Conservation (phyloP, 2,797 vertebrate genomes). For the Mycteria americana region DNA sequence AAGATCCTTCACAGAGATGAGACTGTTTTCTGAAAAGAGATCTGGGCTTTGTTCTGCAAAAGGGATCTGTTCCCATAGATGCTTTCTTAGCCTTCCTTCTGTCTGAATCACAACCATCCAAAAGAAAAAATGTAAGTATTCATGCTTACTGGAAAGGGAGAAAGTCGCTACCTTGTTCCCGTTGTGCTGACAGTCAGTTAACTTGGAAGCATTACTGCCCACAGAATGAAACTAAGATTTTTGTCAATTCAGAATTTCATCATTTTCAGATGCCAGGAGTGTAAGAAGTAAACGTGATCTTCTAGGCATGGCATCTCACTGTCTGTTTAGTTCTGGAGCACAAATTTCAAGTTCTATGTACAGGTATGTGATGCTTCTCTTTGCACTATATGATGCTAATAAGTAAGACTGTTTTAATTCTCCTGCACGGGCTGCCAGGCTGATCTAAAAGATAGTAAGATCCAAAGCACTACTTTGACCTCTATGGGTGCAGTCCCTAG, state of each 20-base stretch:
- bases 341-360: not conserved
- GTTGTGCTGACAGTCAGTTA: not conserved
- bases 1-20: not conserved
- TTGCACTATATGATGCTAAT: not conserved
- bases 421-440: not conserved
- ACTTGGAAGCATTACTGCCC: not conserved
- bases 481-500: not conserved
- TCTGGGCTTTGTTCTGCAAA: not conserved
- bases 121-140: not conserved
- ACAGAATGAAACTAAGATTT: not conserved
- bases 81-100: not conserved
- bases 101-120: not conserved
- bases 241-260: not conserved
- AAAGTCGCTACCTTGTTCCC: not conserved
- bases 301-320: not conserved
- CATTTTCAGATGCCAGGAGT: not conserved
- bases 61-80: not conserved
- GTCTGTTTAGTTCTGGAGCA: not conserved
- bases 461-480: not conserved
- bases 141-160: not conserved
- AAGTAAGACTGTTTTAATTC: not conserved
- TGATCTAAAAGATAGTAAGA: not conserved
- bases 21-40: not conserved
- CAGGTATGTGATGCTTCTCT: not conserved
- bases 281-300: not conserved